Evolutionary conservation across 2,797 vertebrate genomes (phyloP), one percentile per base, ranked within the genome.

Genomic region (Heteromormyrus szaboi): DNA sequence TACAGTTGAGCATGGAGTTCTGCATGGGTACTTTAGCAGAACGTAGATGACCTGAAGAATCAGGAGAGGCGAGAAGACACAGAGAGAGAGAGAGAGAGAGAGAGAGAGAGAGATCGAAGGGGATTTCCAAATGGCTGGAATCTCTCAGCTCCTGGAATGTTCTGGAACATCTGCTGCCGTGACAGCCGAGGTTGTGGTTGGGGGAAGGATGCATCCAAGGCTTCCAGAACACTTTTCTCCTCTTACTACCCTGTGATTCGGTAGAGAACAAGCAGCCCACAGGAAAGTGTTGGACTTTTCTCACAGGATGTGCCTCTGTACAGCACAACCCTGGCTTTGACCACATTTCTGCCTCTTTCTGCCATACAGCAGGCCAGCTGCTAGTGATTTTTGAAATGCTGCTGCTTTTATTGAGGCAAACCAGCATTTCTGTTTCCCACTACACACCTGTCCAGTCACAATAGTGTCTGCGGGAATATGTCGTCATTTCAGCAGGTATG

Each of bases 101-200:
- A 54, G 85, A 76, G 41, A 56, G 65, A 79, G 50, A 25, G 59
- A 7, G 22, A 86, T 41, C 29, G 83, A 56, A 54, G 85, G 85
- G 85, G 91, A 93, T 92, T 91, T 92, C 89, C 90, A 93, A 94
- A 95, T 95, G 93, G 88, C 91, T 94, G 89, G 91, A 93, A 96
- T 96, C 53, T 25, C 51, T 86, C 85, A 37, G 89, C 87, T 90
- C 65, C 89, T 92, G 92, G 94, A 96, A 96, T 94, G 91, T 92
- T 91, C 93, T 93, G 87, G 81, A 95, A 94, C 95, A 95, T 95
- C 94, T 96, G 95, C 94, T 93, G 85, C 92, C 92, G 93, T 95
- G 95, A 94, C 94, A 94, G 92, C 93, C 88, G 59, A 91, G 94
- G 93, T 95, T 93, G 92, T 81, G 85, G 89, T 84, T 91, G 87